Evolutionary conservation across 1,140 invertebrate genomes (phyloP).

Genomic region (Neodiprion lecontei): DNA sequence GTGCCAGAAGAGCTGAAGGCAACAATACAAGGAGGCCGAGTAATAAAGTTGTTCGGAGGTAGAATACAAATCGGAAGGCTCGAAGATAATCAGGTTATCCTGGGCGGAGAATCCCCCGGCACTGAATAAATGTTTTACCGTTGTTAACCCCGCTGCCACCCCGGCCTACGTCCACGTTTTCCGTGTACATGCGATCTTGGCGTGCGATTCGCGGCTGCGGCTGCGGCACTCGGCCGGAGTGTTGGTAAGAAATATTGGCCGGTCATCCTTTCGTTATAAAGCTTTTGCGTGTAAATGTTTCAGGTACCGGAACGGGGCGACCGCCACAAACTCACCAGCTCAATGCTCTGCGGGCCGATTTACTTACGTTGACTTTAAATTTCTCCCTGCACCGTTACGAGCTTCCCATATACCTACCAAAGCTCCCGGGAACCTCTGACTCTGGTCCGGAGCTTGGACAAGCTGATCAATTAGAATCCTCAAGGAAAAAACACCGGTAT

Average conservation of each 20-base stretch:
- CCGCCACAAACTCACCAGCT: neutral
- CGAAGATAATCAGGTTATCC: slow-evolving; percentile 7
- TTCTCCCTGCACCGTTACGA: neutral
- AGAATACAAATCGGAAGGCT: slow-evolving; percentile 5
- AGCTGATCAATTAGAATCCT: neutral
- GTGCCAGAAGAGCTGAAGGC: neutral
- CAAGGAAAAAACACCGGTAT: neutral
- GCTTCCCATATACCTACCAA: neutral
- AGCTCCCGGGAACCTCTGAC: neutral
- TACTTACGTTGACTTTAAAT: neutral
- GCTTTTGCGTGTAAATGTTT: slow-evolving; percentile 5
- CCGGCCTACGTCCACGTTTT: too few species aligned
- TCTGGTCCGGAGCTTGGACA: neutral
- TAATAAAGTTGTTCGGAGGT: slow-evolving; percentile 1
- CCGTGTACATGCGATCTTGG: too few species aligned
- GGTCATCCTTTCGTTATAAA: slow-evolving; percentile 3
- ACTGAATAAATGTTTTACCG: slow-evolving; percentile 5
- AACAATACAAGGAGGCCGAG: slow-evolving; percentile 5
- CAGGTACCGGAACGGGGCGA: neutral
- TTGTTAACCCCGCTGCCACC: neutral
- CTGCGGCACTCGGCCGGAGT: neutral
- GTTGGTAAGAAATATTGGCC: slow-evolving; percentile 2
- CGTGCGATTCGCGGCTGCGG: too few species aligned
- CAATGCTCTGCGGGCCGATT: neutral
- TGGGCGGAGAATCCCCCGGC: neutral